Evolutionary conservation across 2,888 invertebrate genomes (phyloP).

Genomic region (Patella pellucida): DNA sequence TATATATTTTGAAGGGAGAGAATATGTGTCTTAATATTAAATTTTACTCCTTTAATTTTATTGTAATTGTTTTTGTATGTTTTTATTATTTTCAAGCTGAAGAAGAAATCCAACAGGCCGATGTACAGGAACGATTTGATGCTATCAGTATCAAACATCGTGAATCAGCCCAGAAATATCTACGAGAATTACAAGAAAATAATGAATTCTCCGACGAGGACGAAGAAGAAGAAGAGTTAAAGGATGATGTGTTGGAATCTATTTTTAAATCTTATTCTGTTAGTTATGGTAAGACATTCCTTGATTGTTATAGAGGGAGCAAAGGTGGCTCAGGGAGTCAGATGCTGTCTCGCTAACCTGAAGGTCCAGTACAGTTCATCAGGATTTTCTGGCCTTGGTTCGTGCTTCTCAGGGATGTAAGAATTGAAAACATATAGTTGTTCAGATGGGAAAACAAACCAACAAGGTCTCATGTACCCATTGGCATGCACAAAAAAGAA

Average conservation of each 20-base stretch:
- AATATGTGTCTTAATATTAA: neutral
- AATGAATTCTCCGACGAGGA: slow-evolving; percentile 38
- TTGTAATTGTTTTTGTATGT: neutral
- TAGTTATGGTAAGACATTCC: slow-evolving; percentile 38
- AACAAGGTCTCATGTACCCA: too few species aligned
- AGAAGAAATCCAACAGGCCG: neutral
- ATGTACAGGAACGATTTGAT: slow-evolving; percentile 56
- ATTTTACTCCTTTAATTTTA: neutral
- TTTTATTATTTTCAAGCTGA: neutral
- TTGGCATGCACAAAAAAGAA: too few species aligned
- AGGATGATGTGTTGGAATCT: slow-evolving; percentile 52
- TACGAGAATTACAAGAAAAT: slow-evolving; percentile 32
- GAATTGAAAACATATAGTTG: too few species aligned
- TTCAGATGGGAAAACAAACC: too few species aligned
- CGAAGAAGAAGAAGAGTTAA: slow-evolving; percentile 63
- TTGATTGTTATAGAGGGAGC: neutral
- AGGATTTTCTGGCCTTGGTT: too few species aligned
- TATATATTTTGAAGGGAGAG: neutral
- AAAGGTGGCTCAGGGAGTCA: too few species aligned
- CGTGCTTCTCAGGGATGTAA: too few species aligned
- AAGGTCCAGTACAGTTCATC: too few species aligned
- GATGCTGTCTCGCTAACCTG: too few species aligned
- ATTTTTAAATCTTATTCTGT: slow-evolving; percentile 58
- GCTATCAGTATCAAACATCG: slow-evolving; percentile 56
- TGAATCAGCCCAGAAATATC: slow-evolving; percentile 58